Evolutionary conservation across 53 echinoderm and acorn worm genomes (phyloP), one percentile per base, ranked within the genome.

Genomic region (Arbacia lixula): DNA sequence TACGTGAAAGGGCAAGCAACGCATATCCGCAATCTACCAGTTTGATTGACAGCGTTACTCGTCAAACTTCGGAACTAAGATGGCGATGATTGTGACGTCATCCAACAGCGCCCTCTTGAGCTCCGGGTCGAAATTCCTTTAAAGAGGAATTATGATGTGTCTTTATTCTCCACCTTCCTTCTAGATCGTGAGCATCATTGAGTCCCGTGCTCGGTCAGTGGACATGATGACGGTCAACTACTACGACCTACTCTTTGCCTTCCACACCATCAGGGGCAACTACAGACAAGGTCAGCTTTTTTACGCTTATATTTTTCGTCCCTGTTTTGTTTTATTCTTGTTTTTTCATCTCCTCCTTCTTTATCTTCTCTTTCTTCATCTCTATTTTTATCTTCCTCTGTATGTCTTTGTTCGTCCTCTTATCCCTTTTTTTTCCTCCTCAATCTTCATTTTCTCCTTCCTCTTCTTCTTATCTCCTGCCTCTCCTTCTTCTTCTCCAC

Each of bases 231-330:
- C 85, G 0, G 86, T 90, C 56, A 89, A 89, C 68, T 98, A 94
- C 80, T 98, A 98, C 43, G 94, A 94, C 50, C 73, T 98, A 9
- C 89, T 98, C 53, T 98, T 95, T 68, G 86, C 94, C 2, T 98
- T 98, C 87, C 94, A 94, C 46, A 88, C 88, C 26, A 88, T 87
- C 29, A 87, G 99, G 46, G 94, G 99, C 34, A 98, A 98, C 80
- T 94, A 98, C 85, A 83, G 99, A 33, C 92, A 98, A 92, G 94
- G 99, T 94, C 11, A 39, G 75, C 26, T 25, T 21, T 22, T 21
- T 68, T 68, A 31, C 9, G 49, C 8, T 10, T 46, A 46, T 46
- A 10, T 46, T 46, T 46, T 46, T 14, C 49, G 8, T 46, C 14
- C 14, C 14, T 46, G 9, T 46, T 46, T 46, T 46, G 9, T 46